These are phyloP conservation scores for Drosophila nasuta DNA, from an alignment of 1,140 invertebrate genomes.

Conservation along the genomic window DNA sequence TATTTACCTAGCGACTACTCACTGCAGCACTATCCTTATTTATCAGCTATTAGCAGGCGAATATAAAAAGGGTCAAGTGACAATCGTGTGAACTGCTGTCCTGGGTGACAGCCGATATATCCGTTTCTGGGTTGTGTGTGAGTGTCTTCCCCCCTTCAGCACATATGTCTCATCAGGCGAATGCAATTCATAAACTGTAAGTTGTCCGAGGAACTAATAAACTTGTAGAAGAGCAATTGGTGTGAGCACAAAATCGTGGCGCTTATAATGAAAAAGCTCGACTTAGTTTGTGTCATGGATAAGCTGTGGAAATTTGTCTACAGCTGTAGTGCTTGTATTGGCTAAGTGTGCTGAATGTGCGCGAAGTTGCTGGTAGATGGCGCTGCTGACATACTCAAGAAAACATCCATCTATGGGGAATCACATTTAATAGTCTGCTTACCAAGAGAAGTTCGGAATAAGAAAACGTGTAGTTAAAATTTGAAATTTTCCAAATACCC, in stretches of 20 bases:
- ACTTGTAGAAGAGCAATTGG: background rate
- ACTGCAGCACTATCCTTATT: slow-evolving; percentile 29
- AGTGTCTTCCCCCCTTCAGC: background rate
- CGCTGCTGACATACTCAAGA: background rate
- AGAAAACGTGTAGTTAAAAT: background rate
- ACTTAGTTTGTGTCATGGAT: background rate
- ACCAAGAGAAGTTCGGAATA: background rate
- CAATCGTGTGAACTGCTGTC: slow-evolving; percentile 21
- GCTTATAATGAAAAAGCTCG: background rate
- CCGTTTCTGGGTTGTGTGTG: background rate
- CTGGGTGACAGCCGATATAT: slow-evolving; percentile 3
- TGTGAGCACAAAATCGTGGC: background rate
- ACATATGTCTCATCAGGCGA: slow-evolving; percentile 18
- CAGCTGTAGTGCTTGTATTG: background rate
- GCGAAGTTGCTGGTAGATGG: slow-evolving; percentile 10
- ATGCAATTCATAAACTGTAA: slow-evolving; percentile 68
- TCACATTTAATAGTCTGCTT: too few species aligned
- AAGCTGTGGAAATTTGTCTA: background rate
- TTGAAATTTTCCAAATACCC: background rate
- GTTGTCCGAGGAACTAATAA: slow-evolving; percentile 12
- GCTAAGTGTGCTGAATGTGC: background rate
- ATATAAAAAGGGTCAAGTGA: slow-evolving; percentile 70
- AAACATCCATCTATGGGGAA: background rate
- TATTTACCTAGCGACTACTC: slow-evolving; percentile 5
- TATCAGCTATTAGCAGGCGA: slow-evolving; percentile 67